Base-by-base conservation (phyloP, 1,140 invertebrate genomes). In the Drosophila grimshawi region DNA sequence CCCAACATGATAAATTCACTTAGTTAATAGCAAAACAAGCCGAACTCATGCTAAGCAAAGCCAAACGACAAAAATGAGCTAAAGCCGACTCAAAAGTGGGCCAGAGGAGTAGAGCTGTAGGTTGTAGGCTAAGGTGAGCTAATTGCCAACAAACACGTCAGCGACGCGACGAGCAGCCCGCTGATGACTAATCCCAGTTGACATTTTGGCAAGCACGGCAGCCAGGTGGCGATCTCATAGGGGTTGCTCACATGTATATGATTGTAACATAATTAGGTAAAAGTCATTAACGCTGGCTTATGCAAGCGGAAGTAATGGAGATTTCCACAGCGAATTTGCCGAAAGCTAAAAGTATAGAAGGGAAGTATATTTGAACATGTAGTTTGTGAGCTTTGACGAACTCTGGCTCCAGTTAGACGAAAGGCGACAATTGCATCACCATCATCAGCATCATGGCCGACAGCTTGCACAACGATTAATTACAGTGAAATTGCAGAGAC, bases 121-220 rank as follows among this genome's bases (percentile, higher is more conserved):
- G 51, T 77, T 68, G 73, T n/a, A n/a, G 80, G 57, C 41, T 6
- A 51, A 69, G 52, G 39, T 39, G 32, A 49, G 29, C 80, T 88
- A 86, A 86, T 88, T 80, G 85, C 66, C 46, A 68, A 35, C 69
- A 48, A 75, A 89, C 85, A 88, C 85, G 83, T 88, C 77, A 83
- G 55, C 68, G 48, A 7, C 45, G 48, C 66, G 65, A 76, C 65
- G 63, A 81, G 56, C 10, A n/a, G 56, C 5, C 41, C 46, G 39
- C 10, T 43, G 39, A 65, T 76, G 67, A 65, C 55, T 70, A 64
- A 72, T 56, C 62, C 35, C 32, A 37, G 56, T 30, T 59, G 59
- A 64, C 32, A 46, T 60, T 6, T 37, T 46, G 52, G 4, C 19
- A 5, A 48, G 32, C 27, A 46, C 3, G 53, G 46, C 2, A 29